Conservation (phyloP, 2,113 vertebrate species). For the Condylura cristata region DNA sequence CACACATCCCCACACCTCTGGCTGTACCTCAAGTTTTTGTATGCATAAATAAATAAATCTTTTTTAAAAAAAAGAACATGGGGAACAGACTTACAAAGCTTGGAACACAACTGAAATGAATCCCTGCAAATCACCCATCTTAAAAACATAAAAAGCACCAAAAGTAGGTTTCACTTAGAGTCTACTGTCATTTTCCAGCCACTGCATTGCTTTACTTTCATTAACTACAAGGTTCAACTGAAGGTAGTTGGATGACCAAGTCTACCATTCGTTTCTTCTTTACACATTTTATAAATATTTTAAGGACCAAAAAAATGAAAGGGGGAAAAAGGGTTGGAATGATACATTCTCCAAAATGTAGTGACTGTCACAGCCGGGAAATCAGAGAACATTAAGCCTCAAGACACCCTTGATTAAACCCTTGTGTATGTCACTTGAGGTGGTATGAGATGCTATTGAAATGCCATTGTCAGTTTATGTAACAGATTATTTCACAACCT, state of each 20-base stretch:
- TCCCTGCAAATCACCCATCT: background rate
- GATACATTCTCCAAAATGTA: background rate
- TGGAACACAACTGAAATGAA: conserved; percentile 28
- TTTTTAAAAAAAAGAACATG: too few relatives aligned
- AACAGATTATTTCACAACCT: conserved; percentile 32
- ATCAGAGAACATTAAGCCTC: background rate
- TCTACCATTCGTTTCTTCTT: background rate
- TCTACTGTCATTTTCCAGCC: background rate
- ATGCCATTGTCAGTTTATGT: background rate
- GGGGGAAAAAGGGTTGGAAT: background rate
- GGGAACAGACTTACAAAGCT: background rate
- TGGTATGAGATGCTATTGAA: background rate
- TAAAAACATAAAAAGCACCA: background rate
- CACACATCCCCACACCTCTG: too few relatives aligned
- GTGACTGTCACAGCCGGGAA: background rate
- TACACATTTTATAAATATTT: conserved; percentile 4
- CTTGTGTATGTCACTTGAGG: background rate
- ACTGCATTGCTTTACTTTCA: background rate
- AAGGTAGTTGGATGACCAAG: background rate
- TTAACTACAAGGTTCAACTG: background rate
- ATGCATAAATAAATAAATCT: too few relatives aligned
- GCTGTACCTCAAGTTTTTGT: too few relatives aligned
- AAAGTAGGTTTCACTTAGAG: background rate
- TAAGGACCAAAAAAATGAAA: background rate
- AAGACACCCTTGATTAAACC: background rate